These are phyloP conservation scores for Drosophila miranda DNA, from an alignment of 1,140 invertebrate species.

Conservation along the genomic window DNA sequence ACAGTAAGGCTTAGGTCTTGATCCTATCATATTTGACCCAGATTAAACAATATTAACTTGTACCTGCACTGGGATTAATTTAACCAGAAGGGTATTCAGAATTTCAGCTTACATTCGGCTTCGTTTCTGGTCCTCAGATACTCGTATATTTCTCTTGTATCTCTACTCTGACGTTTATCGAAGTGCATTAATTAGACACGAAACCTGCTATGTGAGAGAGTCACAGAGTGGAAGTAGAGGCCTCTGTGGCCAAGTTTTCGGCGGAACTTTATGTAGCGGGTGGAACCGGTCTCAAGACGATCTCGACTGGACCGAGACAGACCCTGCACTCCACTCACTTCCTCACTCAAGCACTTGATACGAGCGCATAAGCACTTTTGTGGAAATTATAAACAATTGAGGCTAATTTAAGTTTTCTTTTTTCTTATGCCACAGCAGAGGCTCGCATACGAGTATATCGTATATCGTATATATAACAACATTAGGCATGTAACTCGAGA, in stretches of 20 bases:
- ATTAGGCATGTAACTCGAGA: conserved; percentile 66
- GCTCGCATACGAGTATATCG: conserved; percentile 5
- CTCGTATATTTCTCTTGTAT: conserved; percentile 22
- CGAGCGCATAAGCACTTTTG: conserved; percentile 31
- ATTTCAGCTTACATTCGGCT: no score
- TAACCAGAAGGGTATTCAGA: no score
- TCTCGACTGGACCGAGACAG: conserved; percentile 4
- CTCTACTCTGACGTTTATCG: conserved; percentile 35
- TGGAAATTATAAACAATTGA: conserved; percentile 77
- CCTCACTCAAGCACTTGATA: conserved; percentile 62
- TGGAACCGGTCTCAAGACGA: conserved; percentile 30
- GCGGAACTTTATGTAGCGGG: conserved; percentile 45
- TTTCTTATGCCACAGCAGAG: conserved; percentile 14
- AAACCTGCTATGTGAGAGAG: conserved; percentile 58
- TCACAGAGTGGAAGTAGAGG: no score
- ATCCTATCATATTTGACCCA: no score
- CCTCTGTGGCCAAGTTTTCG: conserved; percentile 23
- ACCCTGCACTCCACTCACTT: conserved; percentile 49
- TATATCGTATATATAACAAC: conserved; percentile 44
- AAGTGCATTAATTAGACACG: conserved; percentile 68
- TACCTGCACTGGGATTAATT: no score
- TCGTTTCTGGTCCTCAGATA: background rate
- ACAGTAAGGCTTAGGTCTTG: no score
- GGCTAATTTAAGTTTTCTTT: conserved; percentile 70
- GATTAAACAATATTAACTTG: no score